phyloP scores from a whole-genome alignment of 2,113 vertebrate species.

The Lagopus leucura region DNA sequence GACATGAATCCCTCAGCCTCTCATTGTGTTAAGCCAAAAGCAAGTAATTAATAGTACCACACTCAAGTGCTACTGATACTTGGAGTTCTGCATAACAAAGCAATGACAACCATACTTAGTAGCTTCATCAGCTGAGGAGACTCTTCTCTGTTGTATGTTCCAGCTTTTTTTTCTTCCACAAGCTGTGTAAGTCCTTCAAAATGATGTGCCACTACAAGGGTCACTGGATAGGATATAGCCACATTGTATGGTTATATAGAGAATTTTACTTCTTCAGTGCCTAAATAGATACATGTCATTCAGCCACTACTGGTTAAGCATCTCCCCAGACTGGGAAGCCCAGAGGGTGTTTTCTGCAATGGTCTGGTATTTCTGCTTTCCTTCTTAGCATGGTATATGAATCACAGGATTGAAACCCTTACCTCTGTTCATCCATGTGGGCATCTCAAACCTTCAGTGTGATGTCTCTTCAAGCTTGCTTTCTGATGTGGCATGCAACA shows the following conservation, averaged over 20 bases:
- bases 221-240: not conserved
- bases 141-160: not conserved
- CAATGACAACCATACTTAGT: not conserved
- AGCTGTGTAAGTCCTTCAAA: not conserved
- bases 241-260: not conserved
- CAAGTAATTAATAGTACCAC: not conserved
- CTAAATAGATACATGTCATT: not conserved
- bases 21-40: not conserved
- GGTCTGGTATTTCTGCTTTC: not conserved
- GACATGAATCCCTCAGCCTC: not conserved
- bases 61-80: not conserved
- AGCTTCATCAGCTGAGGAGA: not conserved
- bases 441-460: not conserved
- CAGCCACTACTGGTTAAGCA: not conserved
- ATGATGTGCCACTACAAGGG: not conserved
- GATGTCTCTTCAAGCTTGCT: not conserved
- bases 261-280: not conserved
- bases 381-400: not conserved
- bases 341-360: not conserved
- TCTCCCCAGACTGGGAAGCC: not conserved
- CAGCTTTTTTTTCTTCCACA: not conserved
- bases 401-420: not conserved
- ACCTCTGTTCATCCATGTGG: not conserved
- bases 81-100: not conserved
- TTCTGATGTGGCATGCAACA: not conserved